Evolutionary conservation across 2,113 vertebrate genomes (phyloP).

Genomic region (Tetrao urogallus): DNA sequence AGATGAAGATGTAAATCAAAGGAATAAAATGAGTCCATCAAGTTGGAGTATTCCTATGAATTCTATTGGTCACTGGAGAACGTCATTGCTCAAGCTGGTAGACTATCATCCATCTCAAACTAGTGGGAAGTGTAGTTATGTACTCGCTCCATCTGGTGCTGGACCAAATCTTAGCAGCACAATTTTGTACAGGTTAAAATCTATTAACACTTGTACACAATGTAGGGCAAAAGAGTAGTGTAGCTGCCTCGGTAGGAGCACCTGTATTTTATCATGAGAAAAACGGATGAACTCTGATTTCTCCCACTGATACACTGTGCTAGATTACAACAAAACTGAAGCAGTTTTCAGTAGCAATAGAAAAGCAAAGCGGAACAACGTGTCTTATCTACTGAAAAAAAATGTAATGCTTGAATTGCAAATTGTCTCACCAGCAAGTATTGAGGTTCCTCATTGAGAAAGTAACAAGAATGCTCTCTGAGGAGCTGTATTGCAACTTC

Average conservation of each 20-base stretch:
- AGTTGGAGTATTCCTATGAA: not conserved
- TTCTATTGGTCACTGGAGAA: not conserved
- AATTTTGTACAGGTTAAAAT: not conserved
- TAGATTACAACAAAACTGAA: not conserved
- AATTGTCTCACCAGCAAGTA: not conserved
- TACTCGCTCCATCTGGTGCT: not conserved
- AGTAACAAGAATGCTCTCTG: not conserved
- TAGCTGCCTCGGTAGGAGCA: not conserved
- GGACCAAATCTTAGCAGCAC: not conserved
- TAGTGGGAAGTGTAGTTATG: not conserved
- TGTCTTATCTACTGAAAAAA: not conserved
- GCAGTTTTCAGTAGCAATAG: not conserved
- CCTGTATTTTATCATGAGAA: not conserved
- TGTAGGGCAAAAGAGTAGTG: not conserved
- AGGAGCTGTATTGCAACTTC: not conserved
- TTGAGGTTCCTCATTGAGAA: not conserved
- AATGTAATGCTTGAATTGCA: not conserved
- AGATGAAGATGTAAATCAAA: not conserved
- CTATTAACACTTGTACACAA: not conserved
- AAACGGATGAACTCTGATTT: not conserved
- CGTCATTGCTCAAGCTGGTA: not conserved
- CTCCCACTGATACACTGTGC: not conserved
- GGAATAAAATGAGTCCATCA: not conserved
- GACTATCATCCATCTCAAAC: not conserved
- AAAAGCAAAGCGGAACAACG: not conserved